These are phyloP conservation scores for Torymus aiolomorphi DNA, from an alignment of 2,888 invertebrate species.

Conservation along the genomic window DNA sequence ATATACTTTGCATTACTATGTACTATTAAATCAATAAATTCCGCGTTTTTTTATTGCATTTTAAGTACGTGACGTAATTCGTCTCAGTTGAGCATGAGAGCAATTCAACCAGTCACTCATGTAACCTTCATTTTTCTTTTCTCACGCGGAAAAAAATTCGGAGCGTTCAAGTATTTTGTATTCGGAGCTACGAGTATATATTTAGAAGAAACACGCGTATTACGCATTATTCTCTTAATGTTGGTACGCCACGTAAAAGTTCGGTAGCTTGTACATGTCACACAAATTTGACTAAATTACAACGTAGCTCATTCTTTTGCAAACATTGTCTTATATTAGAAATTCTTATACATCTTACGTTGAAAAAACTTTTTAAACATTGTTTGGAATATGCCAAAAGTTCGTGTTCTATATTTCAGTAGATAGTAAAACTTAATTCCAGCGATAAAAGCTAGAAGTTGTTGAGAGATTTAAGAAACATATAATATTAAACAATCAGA, in stretches of 20 bases:
- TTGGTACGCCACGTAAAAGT: neutral
- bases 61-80: conserved; percentile 8
- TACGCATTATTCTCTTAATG: neutral
- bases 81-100: neutral
- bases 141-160: conserved; percentile 7
- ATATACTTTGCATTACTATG: neutral
- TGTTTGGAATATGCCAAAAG: too few species aligned
- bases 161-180: conserved; percentile 5
- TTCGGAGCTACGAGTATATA: conserved; percentile 10
- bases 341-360: too few species aligned
- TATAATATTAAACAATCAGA: neutral
- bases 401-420: too few species aligned
- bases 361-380: too few species aligned
- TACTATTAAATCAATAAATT: neutral
- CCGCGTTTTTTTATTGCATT: neutral
- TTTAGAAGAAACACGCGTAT: conserved; percentile 8
- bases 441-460: too few species aligned
- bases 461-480: too few species aligned
- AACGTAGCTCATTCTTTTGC: neutral
- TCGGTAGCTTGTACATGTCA: neutral
- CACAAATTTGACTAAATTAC: conserved; percentile 9
- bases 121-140: neutral
- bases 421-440: too few species aligned
- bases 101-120: conserved; percentile 5
- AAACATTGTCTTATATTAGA: neutral